These are phyloP conservation scores for Archips xylosteana DNA, from an alignment of 2,888 invertebrate genomes.

Conservation along the genomic window DNA sequence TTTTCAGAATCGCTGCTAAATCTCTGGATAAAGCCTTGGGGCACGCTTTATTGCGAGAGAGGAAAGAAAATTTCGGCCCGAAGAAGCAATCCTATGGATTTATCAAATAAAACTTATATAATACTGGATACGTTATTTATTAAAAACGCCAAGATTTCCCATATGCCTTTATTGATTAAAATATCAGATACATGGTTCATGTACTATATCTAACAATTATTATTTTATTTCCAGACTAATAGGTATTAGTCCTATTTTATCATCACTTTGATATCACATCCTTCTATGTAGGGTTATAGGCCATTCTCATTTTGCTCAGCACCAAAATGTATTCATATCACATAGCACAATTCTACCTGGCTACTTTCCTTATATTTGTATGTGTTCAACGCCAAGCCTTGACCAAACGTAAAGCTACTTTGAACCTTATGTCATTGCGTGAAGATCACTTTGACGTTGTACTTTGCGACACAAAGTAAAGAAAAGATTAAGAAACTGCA, in stretches of 20 bases:
- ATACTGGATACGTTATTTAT: conserved; percentile 39
- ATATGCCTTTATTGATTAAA: conserved; percentile 43
- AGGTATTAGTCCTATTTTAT: conserved; percentile 4
- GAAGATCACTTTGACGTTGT: no score
- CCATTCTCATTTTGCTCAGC: conserved; percentile 4
- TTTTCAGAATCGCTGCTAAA: conserved; percentile 83
- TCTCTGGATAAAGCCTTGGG: conserved; percentile 89
- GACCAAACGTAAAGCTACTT: no score
- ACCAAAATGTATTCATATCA: not conserved
- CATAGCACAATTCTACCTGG: not conserved
- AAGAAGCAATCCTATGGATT: conserved; percentile 85
- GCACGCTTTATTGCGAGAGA: conserved; percentile 87
- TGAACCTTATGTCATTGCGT: no score
- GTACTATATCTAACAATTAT: conserved; percentile 19
- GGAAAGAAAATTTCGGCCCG: conserved; percentile 61
- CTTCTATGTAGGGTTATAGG: conserved; percentile 22
- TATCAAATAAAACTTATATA: conserved; percentile 73
- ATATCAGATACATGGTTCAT: conserved; percentile 26
- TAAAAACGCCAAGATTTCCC: conserved; percentile 44
- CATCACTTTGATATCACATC: conserved; percentile 40
- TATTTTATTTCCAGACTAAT: not conserved
- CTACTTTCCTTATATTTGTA: not conserved
- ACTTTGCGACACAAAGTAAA: no score
- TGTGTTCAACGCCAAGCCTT: no score
- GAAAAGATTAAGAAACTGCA: not conserved